These are phyloP conservation scores for Eupeodes luniger DNA, from an alignment of 2,888 invertebrate genomes.

Conservation along the genomic window DNA sequence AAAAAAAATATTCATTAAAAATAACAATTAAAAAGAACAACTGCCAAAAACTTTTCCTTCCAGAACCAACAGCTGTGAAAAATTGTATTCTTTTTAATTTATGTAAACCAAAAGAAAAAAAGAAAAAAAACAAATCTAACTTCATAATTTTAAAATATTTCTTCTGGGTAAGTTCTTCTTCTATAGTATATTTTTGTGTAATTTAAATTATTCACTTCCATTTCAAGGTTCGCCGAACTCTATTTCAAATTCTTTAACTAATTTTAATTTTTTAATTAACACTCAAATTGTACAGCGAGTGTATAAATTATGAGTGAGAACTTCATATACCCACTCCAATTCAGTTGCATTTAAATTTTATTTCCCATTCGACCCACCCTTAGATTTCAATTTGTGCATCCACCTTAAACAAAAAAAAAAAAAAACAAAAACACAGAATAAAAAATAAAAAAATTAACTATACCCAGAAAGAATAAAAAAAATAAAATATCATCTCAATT, in stretches of 20 bases:
- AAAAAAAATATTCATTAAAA: too few species aligned
- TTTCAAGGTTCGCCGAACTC: slow-evolving; percentile 18
- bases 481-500: slow-evolving; percentile 51
- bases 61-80: too few species aligned
- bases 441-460: slow-evolving; percentile 3
- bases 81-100: neutral
- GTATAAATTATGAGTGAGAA: neutral
- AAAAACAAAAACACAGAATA: too few species aligned
- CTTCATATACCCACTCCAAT: too few species aligned
- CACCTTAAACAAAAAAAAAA: slow-evolving; percentile 28
- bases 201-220: neutral
- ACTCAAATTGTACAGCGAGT: neutral
- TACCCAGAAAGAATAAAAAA: neutral
- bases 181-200: neutral
- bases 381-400: slow-evolving; percentile 38
- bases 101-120: neutral
- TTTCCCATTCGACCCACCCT: neutral
- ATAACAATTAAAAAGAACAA: too few species aligned
- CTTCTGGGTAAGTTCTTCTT: too few species aligned
- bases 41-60: too few species aligned
- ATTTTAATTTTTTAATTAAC: slow-evolving; percentile 34
- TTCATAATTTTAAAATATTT: neutral
- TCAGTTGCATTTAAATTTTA: slow-evolving; percentile 39
- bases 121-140: neutral
- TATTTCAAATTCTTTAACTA: slow-evolving; percentile 14